Evolutionary conservation across 2,113 vertebrate species (phyloP), one percentile per base, ranked within the genome.

Genomic region (Bagarius yarrelli): DNA sequence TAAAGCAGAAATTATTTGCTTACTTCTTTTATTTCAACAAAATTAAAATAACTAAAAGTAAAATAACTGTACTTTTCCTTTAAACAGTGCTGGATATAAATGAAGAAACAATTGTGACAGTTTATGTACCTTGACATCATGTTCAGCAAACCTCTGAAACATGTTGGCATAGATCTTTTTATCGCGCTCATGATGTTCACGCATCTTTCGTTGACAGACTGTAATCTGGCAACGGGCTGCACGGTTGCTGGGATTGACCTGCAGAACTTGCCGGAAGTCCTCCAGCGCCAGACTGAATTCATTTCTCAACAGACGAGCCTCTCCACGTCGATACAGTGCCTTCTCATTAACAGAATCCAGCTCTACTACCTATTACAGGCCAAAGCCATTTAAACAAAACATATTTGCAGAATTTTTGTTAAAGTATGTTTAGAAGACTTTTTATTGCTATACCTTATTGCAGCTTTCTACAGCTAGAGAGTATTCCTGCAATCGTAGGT

Each of bases 101-200:
- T 11, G 15, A 34, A 53, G 18, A 55, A 21, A 36, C 44, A 27
- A 78, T 81, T 1, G 59, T 53, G 18, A 36, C 36, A 21, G 67
- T 80, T 67, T 47, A 83, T 90, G 1, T 82, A 97, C 97, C 96
- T 98, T 97, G 4, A 94, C 93, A 0, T 99, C 97, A 80, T 89
- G 94, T 86, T 98, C 97, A 0, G 97, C 97, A 72, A 99, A 98
- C 88, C 98, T 99, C 73, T 95, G 88, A 91, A 99, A 99, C 97
- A 99, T 99, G 91, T 98, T 96, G 91, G 96, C 97, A 0, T 99
- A 98, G 83, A 92, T 96, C 90, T 82, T 95, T 85, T 97, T 94
- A 92, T 99, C 97, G 53, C 91, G 89, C 85, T 98, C 96, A 0
- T 98, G 93, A 90, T 98, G 95, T 81, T 98, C 96, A 85, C 95